A percentile compares a stretch with the other conserved stretches of the same genome.
Conservation (phyloP, 2,888 invertebrate genomes). For the Drosophila affinis region DNA sequence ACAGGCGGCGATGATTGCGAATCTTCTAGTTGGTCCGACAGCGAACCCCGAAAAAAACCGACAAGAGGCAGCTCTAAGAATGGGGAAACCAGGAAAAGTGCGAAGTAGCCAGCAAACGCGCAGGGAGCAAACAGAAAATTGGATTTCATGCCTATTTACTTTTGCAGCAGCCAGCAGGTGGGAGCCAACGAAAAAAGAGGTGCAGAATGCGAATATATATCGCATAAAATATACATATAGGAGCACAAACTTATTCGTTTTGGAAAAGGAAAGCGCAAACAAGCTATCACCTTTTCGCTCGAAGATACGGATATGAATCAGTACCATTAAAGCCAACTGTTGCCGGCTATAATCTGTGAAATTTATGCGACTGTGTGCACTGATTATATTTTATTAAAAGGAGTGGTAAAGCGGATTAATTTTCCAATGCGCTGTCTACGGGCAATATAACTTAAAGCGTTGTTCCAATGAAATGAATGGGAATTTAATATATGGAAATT, state of each 20-base stretch:
- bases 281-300: conserved; percentile 27
- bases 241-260: conserved; percentile 8
- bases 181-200: conserved; percentile 13
- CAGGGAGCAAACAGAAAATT: conserved; percentile 53
- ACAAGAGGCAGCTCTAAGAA: conserved; percentile 15
- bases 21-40: no score
- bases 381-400: not conserved
- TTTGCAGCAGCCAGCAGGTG: conserved; percentile 17
- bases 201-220: conserved; percentile 5
- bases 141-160: conserved; percentile 65
- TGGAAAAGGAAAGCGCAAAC: conserved; percentile 15
- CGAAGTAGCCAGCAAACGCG: conserved; percentile 28
- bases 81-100: conserved; percentile 8
- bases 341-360: conserved; percentile 37
- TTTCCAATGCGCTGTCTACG: no score
- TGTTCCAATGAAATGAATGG: no score
- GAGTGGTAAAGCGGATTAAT: no score
- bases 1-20: conserved; percentile 52
- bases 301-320: not conserved
- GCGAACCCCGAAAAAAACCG: conserved; percentile 13
- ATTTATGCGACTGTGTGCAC: conserved; percentile 19
- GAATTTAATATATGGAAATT: no score
- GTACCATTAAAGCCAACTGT: conserved; percentile 42
- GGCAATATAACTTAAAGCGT: not conserved
- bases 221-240: conserved; percentile 8